phyloP scores from a whole-genome alignment of 92 coral and sea anemone genomes.

The Actinernus sp. region DNA sequence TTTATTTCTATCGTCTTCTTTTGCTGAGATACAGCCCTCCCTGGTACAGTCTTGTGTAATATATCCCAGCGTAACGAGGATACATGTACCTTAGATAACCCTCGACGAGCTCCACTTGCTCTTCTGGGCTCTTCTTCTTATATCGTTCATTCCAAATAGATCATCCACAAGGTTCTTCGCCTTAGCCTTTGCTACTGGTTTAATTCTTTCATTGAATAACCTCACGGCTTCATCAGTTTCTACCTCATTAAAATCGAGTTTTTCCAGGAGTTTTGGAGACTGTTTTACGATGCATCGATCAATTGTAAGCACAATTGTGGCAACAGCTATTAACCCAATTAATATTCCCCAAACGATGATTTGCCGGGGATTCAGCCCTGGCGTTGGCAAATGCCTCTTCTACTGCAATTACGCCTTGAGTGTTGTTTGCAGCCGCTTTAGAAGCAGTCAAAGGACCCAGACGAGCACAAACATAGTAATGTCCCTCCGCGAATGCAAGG shows the following conservation, averaged over 20 bases:
- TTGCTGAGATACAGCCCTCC: background rate
- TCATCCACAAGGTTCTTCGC: slow-evolving; percentile 42
- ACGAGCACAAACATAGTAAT: slow-evolving; percentile 72
- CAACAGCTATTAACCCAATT: slow-evolving; percentile 32
- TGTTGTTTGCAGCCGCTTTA: slow-evolving; percentile 38
- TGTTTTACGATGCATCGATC: slow-evolving; percentile 44
- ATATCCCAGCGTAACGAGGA: slow-evolving; percentile 56
- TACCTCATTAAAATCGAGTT: slow-evolving; percentile 44
- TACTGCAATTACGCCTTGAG: slow-evolving; percentile 28
- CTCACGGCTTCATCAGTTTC: slow-evolving; percentile 67
- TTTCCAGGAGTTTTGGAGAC: slow-evolving; percentile 39
- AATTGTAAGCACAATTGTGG: slow-evolving; percentile 58
- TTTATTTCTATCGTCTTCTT: background rate
- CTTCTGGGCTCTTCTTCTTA: slow-evolving; percentile 45
- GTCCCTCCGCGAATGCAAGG: slow-evolving; percentile 64
- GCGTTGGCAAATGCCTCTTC: slow-evolving; percentile 43
- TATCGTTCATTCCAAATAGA: slow-evolving; percentile 40
- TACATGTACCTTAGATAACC: slow-evolving; percentile 37
- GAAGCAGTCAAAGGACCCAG: slow-evolving; percentile 64
- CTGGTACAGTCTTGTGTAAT: background rate
- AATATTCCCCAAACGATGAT: slow-evolving; percentile 69
- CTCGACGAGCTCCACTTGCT: slow-evolving; percentile 30
- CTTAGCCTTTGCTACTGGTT: slow-evolving; percentile 60
- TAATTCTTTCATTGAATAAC: slow-evolving; percentile 62
- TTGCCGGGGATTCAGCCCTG: slow-evolving; percentile 58